Evolutionary conservation across 2,113 vertebrate genomes (phyloP), one percentile per base, ranked within the genome.

Genomic region (Muntiacus muntjak): DNA sequence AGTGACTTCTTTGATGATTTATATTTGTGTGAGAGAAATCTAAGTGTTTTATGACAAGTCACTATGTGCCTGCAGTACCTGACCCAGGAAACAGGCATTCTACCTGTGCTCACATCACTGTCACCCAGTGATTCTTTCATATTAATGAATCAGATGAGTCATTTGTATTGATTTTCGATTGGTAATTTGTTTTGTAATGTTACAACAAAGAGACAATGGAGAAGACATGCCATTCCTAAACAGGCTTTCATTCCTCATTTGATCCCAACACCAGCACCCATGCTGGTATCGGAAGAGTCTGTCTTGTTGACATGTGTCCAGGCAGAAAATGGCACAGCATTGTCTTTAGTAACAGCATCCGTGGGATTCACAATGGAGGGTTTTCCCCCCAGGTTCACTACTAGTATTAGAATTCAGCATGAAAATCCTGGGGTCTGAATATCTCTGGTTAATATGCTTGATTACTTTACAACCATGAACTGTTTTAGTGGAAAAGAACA

Each of bases 231-330:
- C 2, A 5, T 2, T 67, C 16, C 33, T 67, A n/a, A 58, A 67
- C 64, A n/a, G 16, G 33, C 16, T n/a, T 55, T n/a, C 33, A 19
- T 4, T 67, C 33, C 33, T n/a, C 33, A 67, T 8, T 5, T 67
- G 33, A 67, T n/a, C 4, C 64, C 64, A 19, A 57, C 1, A 10
- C 33, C 16, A 5, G 7, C 16, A 16, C 0, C 62, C 33, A 19
- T 67, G 33, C 16, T 67, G 33, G 19, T 5, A 9, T 10, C 64
- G 10, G 33, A n/a, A 5, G 1, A 67, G 16, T 67, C 16, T 67
- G 33, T 21, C n/a, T 67, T n/a, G 33, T n/a, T 67, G 16, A n/a
- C 33, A n/a, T 4, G 16, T 67, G 7, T 67, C 64, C 0, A 0
- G 33, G 64, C 16, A n/a, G 16, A 67, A n/a, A 67, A 67, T n/a